Conservation (phyloP, 2,888 invertebrate genomes). For the Timema podura region DNA sequence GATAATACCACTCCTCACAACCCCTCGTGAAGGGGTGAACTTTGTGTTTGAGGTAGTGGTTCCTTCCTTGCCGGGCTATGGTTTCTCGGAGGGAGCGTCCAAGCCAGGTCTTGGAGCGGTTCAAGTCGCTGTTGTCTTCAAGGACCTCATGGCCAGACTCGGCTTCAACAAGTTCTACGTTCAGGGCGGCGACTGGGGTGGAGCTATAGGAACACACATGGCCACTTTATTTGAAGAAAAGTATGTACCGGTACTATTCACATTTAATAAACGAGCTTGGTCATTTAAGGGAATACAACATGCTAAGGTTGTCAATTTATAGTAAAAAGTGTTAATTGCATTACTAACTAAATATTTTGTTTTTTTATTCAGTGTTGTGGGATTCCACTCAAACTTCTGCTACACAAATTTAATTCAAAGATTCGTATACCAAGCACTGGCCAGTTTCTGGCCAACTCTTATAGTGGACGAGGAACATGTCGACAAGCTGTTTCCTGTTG, state of each 20-base stretch:
- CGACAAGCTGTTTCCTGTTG: constrained; percentile 38
- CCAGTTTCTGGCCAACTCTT: constrained; percentile 39
- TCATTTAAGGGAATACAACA: no score
- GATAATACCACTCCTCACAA: constrained; percentile 61
- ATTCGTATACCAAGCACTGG: constrained; percentile 34
- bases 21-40: constrained; percentile 48
- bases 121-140: constrained; percentile 56
- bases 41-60: constrained; percentile 66
- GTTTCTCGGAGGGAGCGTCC: constrained; percentile 54
- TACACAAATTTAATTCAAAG: constrained; percentile 38
- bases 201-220: constrained; percentile 58
- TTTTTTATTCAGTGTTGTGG: constrained; percentile 45
- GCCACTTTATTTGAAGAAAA: constrained; percentile 58
- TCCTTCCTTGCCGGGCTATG: constrained; percentile 67
- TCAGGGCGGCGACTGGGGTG: constrained; percentile 84
- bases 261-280: no score
- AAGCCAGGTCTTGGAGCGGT: constrained; percentile 36
- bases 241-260: constrained; percentile 35
- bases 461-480: constrained; percentile 37
- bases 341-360: no score
- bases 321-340: no score
- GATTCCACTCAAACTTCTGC: constrained; percentile 64
- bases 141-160: constrained; percentile 66
- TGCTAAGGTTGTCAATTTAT: no score
- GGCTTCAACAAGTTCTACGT: constrained; percentile 62